These are phyloP conservation scores for Morone chrysops DNA, from an alignment of 2,113 vertebrate genomes.

Conservation along the genomic window DNA sequence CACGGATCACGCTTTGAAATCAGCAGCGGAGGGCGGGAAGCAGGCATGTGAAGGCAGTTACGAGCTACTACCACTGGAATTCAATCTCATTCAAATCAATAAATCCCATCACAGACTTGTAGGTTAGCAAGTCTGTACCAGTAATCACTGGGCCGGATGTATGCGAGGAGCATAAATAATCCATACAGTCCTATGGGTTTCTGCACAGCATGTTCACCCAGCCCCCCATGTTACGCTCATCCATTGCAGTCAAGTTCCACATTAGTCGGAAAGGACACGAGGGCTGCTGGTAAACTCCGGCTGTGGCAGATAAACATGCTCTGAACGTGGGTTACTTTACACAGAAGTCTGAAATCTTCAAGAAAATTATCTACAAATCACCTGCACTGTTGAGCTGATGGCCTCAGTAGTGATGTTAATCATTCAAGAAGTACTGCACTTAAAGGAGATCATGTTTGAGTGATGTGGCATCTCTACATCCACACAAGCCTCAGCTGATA, in stretches of 20 bases:
- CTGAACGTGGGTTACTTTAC: slow-evolving; percentile 21
- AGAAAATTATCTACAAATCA: slow-evolving; percentile 22
- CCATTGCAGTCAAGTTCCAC: slow-evolving; percentile 24
- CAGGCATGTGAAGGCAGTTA: slow-evolving; percentile 2
- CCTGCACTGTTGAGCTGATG: neutral
- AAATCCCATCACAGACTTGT: slow-evolving; percentile 7
- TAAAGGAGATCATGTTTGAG: neutral
- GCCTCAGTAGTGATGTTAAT: neutral
- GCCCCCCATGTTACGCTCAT: slow-evolving; percentile 42
- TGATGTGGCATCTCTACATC: slow-evolving; percentile 6
- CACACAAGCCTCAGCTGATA: neutral
- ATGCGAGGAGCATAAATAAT: slow-evolving; percentile 48
- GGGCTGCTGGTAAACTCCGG: slow-evolving; percentile 12
- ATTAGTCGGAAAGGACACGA: slow-evolving; percentile 38
- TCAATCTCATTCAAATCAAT: slow-evolving; percentile 38
- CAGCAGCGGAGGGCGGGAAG: neutral
- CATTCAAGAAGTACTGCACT: neutral
- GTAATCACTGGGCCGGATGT: slow-evolving; percentile 15
- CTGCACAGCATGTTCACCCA: slow-evolving; percentile 38
- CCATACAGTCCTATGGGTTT: slow-evolving; percentile 51
- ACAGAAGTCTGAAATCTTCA: slow-evolving; percentile 22
- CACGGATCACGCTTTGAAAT: slow-evolving; percentile 34
- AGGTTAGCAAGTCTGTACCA: slow-evolving; percentile 3
- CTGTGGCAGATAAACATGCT: slow-evolving; percentile 38
- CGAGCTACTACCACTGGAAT: neutral